These are phyloP conservation scores for Fistularia tabacaria DNA, from an alignment of 2,797 vertebrate species.

Conservation along the genomic window DNA sequence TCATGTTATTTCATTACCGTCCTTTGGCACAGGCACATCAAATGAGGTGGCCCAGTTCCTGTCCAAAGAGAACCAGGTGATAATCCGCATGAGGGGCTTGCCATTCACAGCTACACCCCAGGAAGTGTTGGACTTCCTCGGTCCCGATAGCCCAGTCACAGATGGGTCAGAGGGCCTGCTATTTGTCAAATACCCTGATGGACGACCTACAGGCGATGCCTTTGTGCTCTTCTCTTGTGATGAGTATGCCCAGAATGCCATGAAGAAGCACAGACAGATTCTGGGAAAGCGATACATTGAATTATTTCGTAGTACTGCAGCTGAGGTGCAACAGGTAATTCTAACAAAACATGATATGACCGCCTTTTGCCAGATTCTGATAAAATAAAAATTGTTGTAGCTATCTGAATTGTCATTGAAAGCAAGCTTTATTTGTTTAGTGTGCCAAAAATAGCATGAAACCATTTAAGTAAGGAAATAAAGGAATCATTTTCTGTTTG, in stretches of 20 bases:
- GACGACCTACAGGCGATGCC: conserved; percentile 92
- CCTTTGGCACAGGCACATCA: conserved; percentile 81
- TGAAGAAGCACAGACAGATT: conserved; percentile 96
- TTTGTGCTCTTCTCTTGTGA: conserved; percentile 96
- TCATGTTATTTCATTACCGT: conserved; percentile 2
- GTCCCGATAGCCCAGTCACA: conserved; percentile 87
- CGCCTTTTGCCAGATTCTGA: background rate
- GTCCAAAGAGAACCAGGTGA: conserved; percentile 95
- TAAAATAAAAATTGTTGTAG: background rate
- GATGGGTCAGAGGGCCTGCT: conserved; percentile 88
- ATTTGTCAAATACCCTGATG: conserved; percentile 95
- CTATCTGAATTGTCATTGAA: too few species aligned
- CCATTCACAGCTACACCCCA: conserved; percentile 88
- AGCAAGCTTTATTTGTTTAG: too few species aligned
- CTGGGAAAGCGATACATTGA: conserved; percentile 96
- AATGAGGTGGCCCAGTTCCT: conserved; percentile 96
- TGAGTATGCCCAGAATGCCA: conserved; percentile 90
- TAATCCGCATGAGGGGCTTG: conserved; percentile 90
- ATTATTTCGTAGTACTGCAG: conserved; percentile 93
- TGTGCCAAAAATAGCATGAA: too few species aligned
- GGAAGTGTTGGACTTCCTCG: conserved; percentile 89
- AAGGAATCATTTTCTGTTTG: too few species aligned
- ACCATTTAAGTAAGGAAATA: too few species aligned
- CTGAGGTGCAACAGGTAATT: conserved; percentile 89
- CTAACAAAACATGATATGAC: background rate